Evolutionary conservation across 2,797 vertebrate species (phyloP).

Genomic region (Denticeps clupeoides): DNA sequence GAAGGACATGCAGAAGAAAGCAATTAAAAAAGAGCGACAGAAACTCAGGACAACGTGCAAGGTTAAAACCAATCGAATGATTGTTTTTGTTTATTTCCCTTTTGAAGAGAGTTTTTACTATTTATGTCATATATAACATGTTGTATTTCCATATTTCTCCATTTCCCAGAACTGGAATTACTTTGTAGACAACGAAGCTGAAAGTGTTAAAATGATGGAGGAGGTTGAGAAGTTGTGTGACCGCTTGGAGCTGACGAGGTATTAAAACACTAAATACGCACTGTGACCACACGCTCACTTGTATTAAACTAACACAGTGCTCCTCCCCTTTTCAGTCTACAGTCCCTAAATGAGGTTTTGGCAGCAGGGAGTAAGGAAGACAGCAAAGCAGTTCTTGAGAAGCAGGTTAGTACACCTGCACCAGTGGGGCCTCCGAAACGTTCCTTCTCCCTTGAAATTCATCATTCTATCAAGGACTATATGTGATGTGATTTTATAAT

Average conservation of each 20-base stretch:
- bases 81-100: too few relatives aligned
- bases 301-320: too few relatives aligned
- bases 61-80: too few relatives aligned
- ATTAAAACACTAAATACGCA: slow-evolving; percentile 2
- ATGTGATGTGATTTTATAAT: too few relatives aligned
- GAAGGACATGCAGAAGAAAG: slow-evolving; percentile 97
- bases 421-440: background rate
- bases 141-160: background rate
- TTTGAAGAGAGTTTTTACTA: too few relatives aligned
- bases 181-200: slow-evolving; percentile 81
- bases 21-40: slow-evolving; percentile 94
- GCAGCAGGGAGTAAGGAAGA: slow-evolving; percentile 75
- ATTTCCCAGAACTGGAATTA: slow-evolving; percentile 85
- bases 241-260: slow-evolving; percentile 86
- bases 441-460: too few relatives aligned
- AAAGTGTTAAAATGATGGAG: slow-evolving; percentile 96
- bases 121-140: too few relatives aligned
- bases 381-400: slow-evolving; percentile 78
- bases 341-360: slow-evolving; percentile 86
- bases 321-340: slow-evolving; percentile 64
- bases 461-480: too few relatives aligned
- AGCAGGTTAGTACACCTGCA: slow-evolving; percentile 84
- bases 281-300: background rate
- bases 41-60: slow-evolving; percentile 93
- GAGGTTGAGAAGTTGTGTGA: slow-evolving; percentile 97